Conservation (phyloP, 2,888 invertebrate genomes). For the Gymnosoma rotundatum region DNA sequence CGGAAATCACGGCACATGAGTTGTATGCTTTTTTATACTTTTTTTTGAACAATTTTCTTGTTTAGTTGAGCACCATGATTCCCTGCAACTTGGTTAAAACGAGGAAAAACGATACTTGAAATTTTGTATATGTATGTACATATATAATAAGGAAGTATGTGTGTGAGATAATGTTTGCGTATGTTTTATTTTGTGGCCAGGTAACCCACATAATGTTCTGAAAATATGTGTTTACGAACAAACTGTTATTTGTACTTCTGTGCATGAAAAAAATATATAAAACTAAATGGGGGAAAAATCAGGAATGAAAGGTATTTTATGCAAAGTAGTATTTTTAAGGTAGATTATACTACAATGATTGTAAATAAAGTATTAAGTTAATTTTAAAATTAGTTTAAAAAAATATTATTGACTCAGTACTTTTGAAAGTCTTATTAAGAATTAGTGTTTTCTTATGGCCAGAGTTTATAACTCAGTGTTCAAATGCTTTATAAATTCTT, state of each 20-base stretch:
- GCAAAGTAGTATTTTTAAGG: neutral
- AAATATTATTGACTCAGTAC: too few species aligned
- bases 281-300: neutral
- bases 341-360: too few species aligned
- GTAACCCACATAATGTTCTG: constrained; percentile 59
- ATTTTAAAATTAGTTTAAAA: too few species aligned
- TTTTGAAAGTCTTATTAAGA: too few species aligned
- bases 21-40: constrained; percentile 6
- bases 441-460: too few species aligned
- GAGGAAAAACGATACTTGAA: constrained; percentile 58
- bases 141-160: neutral
- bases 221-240: constrained; percentile 17
- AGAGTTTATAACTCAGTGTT: too few species aligned
- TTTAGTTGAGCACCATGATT: constrained; percentile 30
- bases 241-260: neutral
- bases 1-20: constrained; percentile 49
- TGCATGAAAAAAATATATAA: neutral
- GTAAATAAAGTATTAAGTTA: too few species aligned
- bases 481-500: too few species aligned
- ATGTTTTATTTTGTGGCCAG: constrained; percentile 33
- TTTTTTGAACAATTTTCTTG: constrained; percentile 10
- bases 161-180: neutral
- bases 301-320: neutral
- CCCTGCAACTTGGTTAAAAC: constrained; percentile 47
- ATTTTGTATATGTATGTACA: constrained; percentile 3